Base-by-base conservation (phyloP, 2,113 vertebrate genomes). In the Hucho hucho region DNA sequence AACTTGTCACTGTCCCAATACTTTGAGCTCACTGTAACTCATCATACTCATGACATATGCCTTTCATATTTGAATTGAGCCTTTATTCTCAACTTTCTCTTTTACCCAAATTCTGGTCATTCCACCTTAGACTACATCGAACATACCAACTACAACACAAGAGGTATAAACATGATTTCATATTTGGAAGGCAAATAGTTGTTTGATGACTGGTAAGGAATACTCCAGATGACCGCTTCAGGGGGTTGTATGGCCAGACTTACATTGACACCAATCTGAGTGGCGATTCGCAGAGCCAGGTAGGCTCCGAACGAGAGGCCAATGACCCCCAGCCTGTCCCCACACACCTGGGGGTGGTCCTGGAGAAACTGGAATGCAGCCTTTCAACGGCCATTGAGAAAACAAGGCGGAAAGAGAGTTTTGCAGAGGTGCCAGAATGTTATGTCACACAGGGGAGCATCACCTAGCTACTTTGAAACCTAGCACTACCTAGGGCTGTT, bases 251-350 rank as follows among this genome's bases (percentile, higher is more conserved):
- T 14, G 25, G 25, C 25, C 26, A 59, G 26, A 72, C 78, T 75
- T 75, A 93, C 90, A 12, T 87, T 81, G 69, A 89, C 24, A 43
- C 64, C 74, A 1, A 49, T 3, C 3, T 71, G 56, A 29, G 75
- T 84, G 22, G 82, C 84, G 0, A 87, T 76, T 37, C 64, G 76
- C 32, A 93, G 83, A 72, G 78, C 5, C 6, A 91, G 4, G 25
- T 77, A 87, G 26, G 71, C 84, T 63, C 90, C 90, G 43, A 78
- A 92, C 0, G 88, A 92, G 24, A 89, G 78, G 1, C 89, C 89
- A 1, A 89, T 75, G 67, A 93, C 76, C 5, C 88, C 91, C 11
- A 92, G 2, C 77, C 83, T 84, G 28, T 91, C 78, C 6, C 63
- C 75, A 71, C 63, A 76, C 14, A 93, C 76, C 75, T 89, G 87